Percentiles rank a stretch among this genome's conserved stretches.
phyloP scores from a whole-genome alignment of 30 jellyfish, hydroid and myxozoan species.

The Aurelia sp. region DNA sequence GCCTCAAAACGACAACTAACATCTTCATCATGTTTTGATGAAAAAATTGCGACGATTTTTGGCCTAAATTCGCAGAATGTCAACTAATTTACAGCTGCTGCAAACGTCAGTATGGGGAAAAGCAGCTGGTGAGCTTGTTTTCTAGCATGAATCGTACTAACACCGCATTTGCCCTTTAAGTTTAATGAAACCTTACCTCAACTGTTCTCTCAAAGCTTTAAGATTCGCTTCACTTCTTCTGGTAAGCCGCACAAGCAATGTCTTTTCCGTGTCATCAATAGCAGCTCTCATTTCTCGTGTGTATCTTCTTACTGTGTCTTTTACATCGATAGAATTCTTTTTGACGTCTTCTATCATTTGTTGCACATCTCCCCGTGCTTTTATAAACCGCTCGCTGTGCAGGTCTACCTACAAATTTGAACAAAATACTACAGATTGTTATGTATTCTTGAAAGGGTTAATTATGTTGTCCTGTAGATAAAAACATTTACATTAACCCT shows the following conservation, averaged over 20 bases:
- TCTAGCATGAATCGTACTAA: too few species aligned
- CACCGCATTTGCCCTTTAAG: too few species aligned
- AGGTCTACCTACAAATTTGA: constrained; percentile 52
- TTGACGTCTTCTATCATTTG: constrained; percentile 68
- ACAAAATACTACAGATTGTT: neutral
- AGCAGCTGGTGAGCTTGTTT: too few species aligned
- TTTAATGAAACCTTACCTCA: constrained; percentile 15
- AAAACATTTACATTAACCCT: too few species aligned
- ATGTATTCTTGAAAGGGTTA: neutral
- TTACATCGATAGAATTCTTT: constrained; percentile 45
- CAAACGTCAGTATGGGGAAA: too few species aligned
- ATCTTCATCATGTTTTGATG: too few species aligned
- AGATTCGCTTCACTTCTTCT: constrained; percentile 39
- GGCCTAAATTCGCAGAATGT: too few species aligned
- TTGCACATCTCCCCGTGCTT: constrained; percentile 77
- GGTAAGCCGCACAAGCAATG: constrained; percentile 35
- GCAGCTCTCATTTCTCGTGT: constrained; percentile 65
- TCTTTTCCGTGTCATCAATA: constrained; percentile 61
- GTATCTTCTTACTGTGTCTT: constrained; percentile 59
- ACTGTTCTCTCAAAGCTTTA: constrained; percentile 63
- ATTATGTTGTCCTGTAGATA: too few species aligned
- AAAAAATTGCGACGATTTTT: too few species aligned
- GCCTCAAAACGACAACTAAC: too few species aligned
- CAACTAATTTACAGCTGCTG: too few species aligned
- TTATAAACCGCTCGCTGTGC: constrained; percentile 65